Conservation (phyloP, 64 coral and sea anemone genomes). For the Platygyra sinensis region DNA sequence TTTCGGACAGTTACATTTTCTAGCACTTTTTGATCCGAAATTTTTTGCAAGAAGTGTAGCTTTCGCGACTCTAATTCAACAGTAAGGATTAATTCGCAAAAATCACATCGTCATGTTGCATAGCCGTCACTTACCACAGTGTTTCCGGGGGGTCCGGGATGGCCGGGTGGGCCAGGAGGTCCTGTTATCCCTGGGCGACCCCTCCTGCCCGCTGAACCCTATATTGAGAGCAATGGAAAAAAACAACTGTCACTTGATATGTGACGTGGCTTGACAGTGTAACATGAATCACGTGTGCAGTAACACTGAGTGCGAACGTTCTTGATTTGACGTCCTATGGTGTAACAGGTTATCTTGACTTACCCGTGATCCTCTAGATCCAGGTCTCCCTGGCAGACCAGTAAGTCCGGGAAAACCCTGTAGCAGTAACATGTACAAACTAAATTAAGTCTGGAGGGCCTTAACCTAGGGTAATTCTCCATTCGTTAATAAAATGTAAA, state of each 20-base stretch:
- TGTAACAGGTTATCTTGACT: not conserved
- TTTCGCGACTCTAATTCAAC: too few species aligned
- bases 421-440: not conserved
- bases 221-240: not conserved
- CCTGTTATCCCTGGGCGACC: conserved; percentile 3
- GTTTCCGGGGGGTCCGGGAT: not conserved
- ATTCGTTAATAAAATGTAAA: not conserved
- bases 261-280: too few species aligned
- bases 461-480: too few species aligned
- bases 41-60: too few species aligned
- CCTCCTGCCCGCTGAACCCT: not conserved
- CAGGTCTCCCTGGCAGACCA: not conserved
- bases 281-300: too few species aligned
- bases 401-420: not conserved
- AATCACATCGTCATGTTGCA: not conserved
- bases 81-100: too few species aligned
- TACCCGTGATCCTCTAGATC: conserved; percentile 20
- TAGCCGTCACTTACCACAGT: conserved; percentile 4
- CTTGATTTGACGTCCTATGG: too few species aligned
- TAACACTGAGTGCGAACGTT: too few species aligned
- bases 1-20: too few species aligned
- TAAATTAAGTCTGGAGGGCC: too few species aligned
- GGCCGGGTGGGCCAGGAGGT: not conserved
- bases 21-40: too few species aligned
- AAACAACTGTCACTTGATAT: too few species aligned